Conservation (phyloP, 2,797 vertebrate genomes). For the Megaceryle alcyon region DNA sequence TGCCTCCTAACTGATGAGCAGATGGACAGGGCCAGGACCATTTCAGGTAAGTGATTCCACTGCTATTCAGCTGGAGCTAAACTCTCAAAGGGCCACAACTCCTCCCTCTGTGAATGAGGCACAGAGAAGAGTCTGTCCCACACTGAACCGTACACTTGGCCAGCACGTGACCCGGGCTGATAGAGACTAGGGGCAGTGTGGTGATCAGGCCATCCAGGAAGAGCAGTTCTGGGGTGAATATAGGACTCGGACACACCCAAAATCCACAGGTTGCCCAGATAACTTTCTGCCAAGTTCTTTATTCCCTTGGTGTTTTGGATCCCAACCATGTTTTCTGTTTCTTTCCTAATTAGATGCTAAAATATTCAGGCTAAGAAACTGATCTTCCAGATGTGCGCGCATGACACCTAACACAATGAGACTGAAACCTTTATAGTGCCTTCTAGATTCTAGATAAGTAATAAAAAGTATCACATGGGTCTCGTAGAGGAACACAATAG, state of each 20-base stretch:
- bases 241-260: neutral
- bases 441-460: slow-evolving; percentile 8
- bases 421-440: neutral
- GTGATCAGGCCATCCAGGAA: neutral
- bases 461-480: neutral
- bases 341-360: slow-evolving; percentile 36
- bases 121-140: neutral
- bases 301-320: neutral
- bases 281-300: neutral
- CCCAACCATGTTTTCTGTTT: neutral
- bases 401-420: neutral
- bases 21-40: neutral
- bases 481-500: slow-evolving; percentile 6
- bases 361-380: slow-evolving; percentile 37
- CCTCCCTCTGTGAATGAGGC: neutral
- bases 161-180: neutral
- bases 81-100: neutral
- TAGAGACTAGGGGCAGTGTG: neutral
- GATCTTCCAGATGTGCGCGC: slow-evolving; percentile 1
- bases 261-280: neutral
- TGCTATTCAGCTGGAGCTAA: neutral
- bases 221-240: neutral
- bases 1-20: neutral
- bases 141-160: neutral
- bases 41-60: neutral